Evolutionary conservation across 2,113 vertebrate genomes (phyloP).

Genomic region (Cynopterus brachyotis): DNA sequence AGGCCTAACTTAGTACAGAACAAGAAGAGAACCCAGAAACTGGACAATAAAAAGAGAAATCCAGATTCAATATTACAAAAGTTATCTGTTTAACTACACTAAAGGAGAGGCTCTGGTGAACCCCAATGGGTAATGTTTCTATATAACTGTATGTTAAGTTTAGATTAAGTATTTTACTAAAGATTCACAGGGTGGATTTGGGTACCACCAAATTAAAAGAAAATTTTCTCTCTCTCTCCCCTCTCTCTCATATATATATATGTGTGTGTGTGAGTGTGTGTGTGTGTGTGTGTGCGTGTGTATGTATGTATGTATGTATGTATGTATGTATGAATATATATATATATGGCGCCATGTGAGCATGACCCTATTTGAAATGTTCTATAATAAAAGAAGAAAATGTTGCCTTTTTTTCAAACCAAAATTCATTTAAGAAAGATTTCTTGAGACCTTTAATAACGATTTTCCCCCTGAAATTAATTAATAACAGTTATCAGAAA

Average conservation of each 20-base stretch:
- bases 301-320: too few relatives aligned
- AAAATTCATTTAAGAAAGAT: background rate
- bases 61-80: background rate
- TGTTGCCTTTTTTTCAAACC: background rate
- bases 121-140: background rate
- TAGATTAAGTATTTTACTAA: background rate
- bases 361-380: background rate
- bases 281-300: too few relatives aligned
- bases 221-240: background rate
- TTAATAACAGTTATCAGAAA: conserved; percentile 58
- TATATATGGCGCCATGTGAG: background rate
- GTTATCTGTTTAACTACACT: background rate
- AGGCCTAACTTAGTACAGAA: background rate
- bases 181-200: background rate
- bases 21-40: background rate
- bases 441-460: background rate
- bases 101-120: background rate
- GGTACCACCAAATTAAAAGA: background rate
- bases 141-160: background rate
- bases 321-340: too few relatives aligned
- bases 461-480: conserved; percentile 35
- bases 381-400: background rate
- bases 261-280: too few relatives aligned
- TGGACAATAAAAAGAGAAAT: background rate
- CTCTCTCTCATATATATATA: too few relatives aligned